Evolutionary conservation across 2,113 vertebrate species (phyloP).

Genomic region (Cebus imitator): DNA sequence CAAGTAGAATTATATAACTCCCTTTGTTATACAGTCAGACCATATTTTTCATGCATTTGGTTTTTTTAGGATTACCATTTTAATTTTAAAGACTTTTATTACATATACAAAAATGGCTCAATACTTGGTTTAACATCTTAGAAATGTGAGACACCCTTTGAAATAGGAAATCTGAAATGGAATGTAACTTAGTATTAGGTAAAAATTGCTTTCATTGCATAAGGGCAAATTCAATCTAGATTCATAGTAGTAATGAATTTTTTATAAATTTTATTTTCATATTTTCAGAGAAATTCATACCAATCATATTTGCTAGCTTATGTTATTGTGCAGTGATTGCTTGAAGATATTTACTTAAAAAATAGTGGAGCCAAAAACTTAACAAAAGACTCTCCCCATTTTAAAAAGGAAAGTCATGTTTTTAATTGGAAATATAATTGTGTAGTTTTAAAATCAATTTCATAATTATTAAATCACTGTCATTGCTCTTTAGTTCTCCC

Average conservation of each 20-base stretch:
- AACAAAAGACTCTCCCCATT: slow-evolving; percentile 43
- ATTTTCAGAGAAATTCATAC: slow-evolving; percentile 70
- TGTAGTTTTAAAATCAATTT: slow-evolving; percentile 61
- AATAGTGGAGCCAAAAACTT: slow-evolving; percentile 58
- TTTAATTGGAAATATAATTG: slow-evolving; percentile 63
- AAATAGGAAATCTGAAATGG: slow-evolving; percentile 82
- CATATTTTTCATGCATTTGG: slow-evolving; percentile 84
- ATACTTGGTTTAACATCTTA: slow-evolving; percentile 78
- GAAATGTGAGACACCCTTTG: slow-evolving; percentile 85
- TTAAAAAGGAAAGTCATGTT: slow-evolving; percentile 70
- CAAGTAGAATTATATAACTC: slow-evolving; percentile 91
- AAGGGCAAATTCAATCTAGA: slow-evolving; percentile 76
- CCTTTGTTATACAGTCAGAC: slow-evolving; percentile 86
- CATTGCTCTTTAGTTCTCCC: background rate
- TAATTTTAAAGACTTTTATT: slow-evolving; percentile 90
- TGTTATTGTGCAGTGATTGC: slow-evolving; percentile 71
- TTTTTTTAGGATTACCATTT: slow-evolving; percentile 88
- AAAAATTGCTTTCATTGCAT: slow-evolving; percentile 81
- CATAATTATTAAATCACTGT: slow-evolving; percentile 53
- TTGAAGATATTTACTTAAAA: slow-evolving; percentile 70
- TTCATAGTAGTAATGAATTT: slow-evolving; percentile 68
- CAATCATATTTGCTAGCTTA: slow-evolving; percentile 62
- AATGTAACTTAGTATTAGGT: slow-evolving; percentile 80
- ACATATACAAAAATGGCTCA: slow-evolving; percentile 83
- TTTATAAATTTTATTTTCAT: slow-evolving; percentile 54